Evolutionary conservation across 1,140 invertebrate genomes (phyloP), one percentile per base, ranked within the genome.

Genomic region (Armadillidium nasatum): DNA sequence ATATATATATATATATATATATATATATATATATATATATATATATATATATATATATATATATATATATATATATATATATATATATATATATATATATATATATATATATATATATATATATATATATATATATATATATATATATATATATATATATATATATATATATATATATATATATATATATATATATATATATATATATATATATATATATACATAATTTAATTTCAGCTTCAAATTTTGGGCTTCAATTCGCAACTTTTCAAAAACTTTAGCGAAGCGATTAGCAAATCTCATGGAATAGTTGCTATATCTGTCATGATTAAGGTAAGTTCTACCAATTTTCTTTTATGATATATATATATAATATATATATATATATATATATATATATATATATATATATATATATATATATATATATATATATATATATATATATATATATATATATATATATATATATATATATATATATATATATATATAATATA

Each of bases 201-300:
- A 70, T 70, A 70, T 70, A 70, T 23, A 70, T 23, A 23, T 60
- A 60, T 60, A 60, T 60, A 60, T 60, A 60, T 60, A 60, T 60
- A 60, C 10, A 70, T 23, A 70, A 33, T 23, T 11, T 23, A 43
- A 15, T 60, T 60, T 15, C 89, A 95, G 94, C 92, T 95, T 83
- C 94, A 95, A 88, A 93, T 95, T 87, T 93, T 94, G 85, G 93
- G 93, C 82, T 96, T 94, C 89, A 96, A 96, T 87, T 93, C 93
- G 75, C 93, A 96, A 84, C 88, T 96, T 73, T 96, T 96, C 87
- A 90, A 91, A 82, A 96, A 96, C 87, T 93, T 94, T 86, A 92
- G 93, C 54, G 93, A 95, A 85, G 93, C 94, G 4, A 86, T 94
- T 77, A 91, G 93, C 84, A 90, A 91, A 85, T 92, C 93, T 76